These are phyloP conservation scores for Falcaria lacertinaria DNA, from an alignment of 2,888 invertebrate species.

Conservation along the genomic window DNA sequence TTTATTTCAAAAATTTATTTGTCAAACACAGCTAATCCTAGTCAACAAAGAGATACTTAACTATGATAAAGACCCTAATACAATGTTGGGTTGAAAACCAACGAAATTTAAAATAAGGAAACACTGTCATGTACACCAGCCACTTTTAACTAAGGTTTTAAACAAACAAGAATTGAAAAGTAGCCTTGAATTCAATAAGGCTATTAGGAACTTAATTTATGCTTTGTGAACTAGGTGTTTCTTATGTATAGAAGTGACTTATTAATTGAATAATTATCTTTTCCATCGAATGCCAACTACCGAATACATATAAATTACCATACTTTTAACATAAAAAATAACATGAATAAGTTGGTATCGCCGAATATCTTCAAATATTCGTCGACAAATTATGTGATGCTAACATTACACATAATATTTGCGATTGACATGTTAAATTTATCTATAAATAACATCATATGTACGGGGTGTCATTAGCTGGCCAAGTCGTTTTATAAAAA, in stretches of 20 bases:
- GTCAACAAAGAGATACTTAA: slow-evolving; percentile 40
- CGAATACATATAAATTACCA: slow-evolving; percentile 9
- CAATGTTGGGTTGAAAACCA: slow-evolving; percentile 14
- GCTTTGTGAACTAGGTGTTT: too few relatives aligned
- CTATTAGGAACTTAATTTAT: too few relatives aligned
- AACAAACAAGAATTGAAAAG: too few relatives aligned
- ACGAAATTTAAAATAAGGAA: too few relatives aligned
- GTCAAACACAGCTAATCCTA: slow-evolving; percentile 75
- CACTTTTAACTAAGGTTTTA: too few relatives aligned
- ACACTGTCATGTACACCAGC: too few relatives aligned
- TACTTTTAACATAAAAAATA: slow-evolving; percentile 4
- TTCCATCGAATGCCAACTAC: too few relatives aligned
- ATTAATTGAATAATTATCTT: too few relatives aligned
- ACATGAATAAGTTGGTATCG: not conserved
- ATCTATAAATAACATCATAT: slow-evolving; percentile 27
- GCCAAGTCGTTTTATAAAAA: slow-evolving; percentile 66
- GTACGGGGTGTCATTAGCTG: slow-evolving; percentile 39
- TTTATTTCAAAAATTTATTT: slow-evolving; percentile 52
- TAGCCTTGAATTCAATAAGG: too few relatives aligned
- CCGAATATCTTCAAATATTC: slow-evolving; percentile 1
- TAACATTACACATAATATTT: slow-evolving; percentile 40
- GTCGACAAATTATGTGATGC: slow-evolving; percentile 4
- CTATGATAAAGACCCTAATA: too few relatives aligned
- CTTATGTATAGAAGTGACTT: too few relatives aligned
- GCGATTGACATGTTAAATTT: slow-evolving; percentile 69